phyloP scores from a whole-genome alignment of 2,797 vertebrate species.

The Pseudochromis fuscus region DNA sequence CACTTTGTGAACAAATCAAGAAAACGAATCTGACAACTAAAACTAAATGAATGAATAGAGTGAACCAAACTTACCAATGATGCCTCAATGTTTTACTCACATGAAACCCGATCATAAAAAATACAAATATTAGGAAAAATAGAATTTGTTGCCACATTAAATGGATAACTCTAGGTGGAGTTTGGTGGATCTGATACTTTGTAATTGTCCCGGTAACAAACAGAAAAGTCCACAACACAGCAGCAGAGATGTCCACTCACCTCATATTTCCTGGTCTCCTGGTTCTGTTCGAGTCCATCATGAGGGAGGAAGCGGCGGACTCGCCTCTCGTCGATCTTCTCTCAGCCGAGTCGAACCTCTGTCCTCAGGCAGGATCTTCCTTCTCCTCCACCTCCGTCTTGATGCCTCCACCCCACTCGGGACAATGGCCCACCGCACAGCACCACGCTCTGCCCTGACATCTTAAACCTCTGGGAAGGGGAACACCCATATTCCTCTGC shows the following conservation, averaged over 20 bases:
- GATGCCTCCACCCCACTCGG: slow-evolving; percentile 43
- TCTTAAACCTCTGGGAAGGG: slow-evolving; percentile 84
- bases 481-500: slow-evolving; percentile 83
- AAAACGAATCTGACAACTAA: too few species aligned
- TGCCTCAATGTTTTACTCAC: background rate
- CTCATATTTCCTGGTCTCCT: slow-evolving; percentile 72
- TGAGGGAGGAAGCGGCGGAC: slow-evolving; percentile 29
- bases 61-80: too few species aligned
- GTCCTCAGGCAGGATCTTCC: slow-evolving; percentile 10
- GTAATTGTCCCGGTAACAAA: background rate
- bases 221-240: background rate
- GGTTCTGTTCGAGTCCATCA: slow-evolving; percentile 21
- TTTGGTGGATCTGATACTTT: background rate
- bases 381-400: slow-evolving; percentile 38
- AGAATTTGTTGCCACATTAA: background rate
- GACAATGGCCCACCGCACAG: slow-evolving; percentile 68
- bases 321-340: slow-evolving; percentile 29
- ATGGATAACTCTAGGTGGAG: background rate
- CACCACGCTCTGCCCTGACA: slow-evolving; percentile 73
- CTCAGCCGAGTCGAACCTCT: background rate
- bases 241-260: slow-evolving; percentile 66
- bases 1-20: background rate
- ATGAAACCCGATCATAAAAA: background rate
- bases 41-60: background rate
- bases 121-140: background rate